Evolutionary conservation across 2,113 vertebrate genomes (phyloP).

Genomic region (Polyodon spathula): DNA sequence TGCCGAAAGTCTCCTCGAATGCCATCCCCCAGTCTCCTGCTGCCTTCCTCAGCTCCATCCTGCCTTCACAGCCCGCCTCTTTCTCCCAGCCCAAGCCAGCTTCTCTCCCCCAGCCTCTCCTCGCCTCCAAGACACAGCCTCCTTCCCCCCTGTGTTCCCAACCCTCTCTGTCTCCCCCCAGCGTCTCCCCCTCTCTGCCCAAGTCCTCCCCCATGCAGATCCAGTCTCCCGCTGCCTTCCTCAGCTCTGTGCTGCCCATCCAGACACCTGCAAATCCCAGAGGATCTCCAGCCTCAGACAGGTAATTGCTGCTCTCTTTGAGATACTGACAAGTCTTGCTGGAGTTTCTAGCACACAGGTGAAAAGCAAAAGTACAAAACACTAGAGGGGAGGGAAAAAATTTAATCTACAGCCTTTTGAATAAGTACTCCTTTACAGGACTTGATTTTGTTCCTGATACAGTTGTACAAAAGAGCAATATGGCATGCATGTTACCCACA

Average conservation of each 20-base stretch:
- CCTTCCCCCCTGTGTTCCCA: slow-evolving; percentile 21
- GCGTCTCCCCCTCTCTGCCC: slow-evolving; percentile 27
- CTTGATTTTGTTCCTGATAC: too few species aligned
- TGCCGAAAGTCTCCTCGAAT: slow-evolving; percentile 51
- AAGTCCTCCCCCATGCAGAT: slow-evolving; percentile 29
- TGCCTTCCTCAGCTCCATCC: slow-evolving; percentile 65
- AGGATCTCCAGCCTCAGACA: slow-evolving; percentile 1
- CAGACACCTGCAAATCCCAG: slow-evolving; percentile 2
- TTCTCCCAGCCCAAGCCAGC: slow-evolving; percentile 59
- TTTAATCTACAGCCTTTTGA: too few species aligned
- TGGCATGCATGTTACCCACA: too few species aligned
- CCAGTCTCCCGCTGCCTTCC: slow-evolving; percentile 9
- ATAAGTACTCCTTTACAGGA: too few species aligned
- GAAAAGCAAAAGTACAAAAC: too few species aligned
- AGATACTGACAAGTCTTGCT: slow-evolving; percentile 20
- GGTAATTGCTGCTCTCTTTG: slow-evolving; percentile 18
- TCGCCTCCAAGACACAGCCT: slow-evolving; percentile 22
- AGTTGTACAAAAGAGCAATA: too few species aligned
- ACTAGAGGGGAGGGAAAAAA: too few species aligned
- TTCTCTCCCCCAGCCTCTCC: slow-evolving; percentile 14
- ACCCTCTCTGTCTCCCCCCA: slow-evolving; percentile 34
- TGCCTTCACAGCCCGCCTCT: slow-evolving; percentile 65
- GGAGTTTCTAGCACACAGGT: too few species aligned
- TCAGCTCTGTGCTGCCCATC: background rate
- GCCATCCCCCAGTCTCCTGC: slow-evolving; percentile 68